Percentiles rank a stretch among this genome's conserved stretches.
These are phyloP conservation scores for Blera fallax DNA, from an alignment of 2,888 invertebrate genomes.

Conservation along the genomic window DNA sequence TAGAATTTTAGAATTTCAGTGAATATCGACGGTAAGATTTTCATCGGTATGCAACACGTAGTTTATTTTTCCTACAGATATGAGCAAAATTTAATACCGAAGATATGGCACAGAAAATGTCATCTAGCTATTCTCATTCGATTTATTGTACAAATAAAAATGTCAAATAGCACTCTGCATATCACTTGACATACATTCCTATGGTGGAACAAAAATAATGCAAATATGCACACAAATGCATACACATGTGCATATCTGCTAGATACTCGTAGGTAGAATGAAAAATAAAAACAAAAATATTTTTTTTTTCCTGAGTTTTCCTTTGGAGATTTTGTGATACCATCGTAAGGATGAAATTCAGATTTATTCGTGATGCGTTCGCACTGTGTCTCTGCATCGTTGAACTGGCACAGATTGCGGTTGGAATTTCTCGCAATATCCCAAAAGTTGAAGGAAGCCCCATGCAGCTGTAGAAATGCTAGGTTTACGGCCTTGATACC, in stretches of 20 bases:
- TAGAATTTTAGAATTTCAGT: too few relatives aligned
- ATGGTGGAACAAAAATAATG: constrained; percentile 7
- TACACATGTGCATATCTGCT: neutral
- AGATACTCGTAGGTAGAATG: neutral
- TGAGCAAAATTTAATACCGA: neutral
- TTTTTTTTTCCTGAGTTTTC: constrained; percentile 14
- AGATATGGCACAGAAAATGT: constrained; percentile 8
- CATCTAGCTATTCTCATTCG: constrained; percentile 38
- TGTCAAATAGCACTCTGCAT: constrained; percentile 41
- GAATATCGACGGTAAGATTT: too few relatives aligned
- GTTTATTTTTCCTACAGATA: neutral
- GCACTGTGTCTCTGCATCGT: neutral
- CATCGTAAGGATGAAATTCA: neutral
- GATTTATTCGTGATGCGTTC: constrained; percentile 44
- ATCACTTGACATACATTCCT: constrained; percentile 46
- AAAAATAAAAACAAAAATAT: neutral
- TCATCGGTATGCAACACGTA: neutral
- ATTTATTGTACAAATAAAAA: constrained; percentile 46
- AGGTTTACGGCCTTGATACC: constrained; percentile 33
- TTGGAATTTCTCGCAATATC: constrained; percentile 29
- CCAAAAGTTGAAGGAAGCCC: constrained; percentile 49
- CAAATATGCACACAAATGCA: neutral
- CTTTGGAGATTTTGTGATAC: neutral
- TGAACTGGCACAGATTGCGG: constrained; percentile 32
- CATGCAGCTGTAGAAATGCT: constrained; percentile 24